Evolutionary conservation across 1,140 invertebrate species (phyloP).

Genomic region (Thaumetopoea pityocampa): DNA sequence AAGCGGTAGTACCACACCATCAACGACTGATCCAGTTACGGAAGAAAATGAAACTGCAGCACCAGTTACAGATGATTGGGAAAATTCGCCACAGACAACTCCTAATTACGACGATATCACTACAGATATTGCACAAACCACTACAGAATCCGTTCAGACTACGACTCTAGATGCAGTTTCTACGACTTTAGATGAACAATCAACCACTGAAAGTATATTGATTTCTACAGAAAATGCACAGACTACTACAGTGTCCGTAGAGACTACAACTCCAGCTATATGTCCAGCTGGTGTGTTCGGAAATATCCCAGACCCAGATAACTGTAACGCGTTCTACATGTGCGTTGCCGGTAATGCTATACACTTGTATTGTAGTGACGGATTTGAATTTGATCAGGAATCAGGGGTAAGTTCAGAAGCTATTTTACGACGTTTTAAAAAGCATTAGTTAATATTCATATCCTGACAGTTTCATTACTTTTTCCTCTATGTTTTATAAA

Average conservation of each 20-base stretch:
- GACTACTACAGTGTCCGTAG: neutral
- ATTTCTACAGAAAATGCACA: neutral
- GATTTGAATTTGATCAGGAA: conserved; percentile 17
- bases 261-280: conserved; percentile 2
- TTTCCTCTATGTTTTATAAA: no score
- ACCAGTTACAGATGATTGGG: no score
- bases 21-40: neutral
- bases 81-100: no score
- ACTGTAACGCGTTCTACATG: conserved; percentile 11
- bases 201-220: no score
- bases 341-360: conserved; percentile 10
- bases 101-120: no score
- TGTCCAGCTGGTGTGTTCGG: conserved; percentile 28
- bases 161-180: neutral
- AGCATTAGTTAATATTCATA: no score
- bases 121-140: neutral
- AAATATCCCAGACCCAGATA: conserved; percentile 16
- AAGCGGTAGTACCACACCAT: neutral
- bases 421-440: no score
- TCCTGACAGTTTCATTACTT: no score
- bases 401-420: conserved; percentile 14
- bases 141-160: neutral
- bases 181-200: no score
- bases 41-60: no score
- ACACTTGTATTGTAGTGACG: conserved; percentile 15